Conservation (phyloP, 2,113 vertebrate species). For the Merops nubicus region DNA sequence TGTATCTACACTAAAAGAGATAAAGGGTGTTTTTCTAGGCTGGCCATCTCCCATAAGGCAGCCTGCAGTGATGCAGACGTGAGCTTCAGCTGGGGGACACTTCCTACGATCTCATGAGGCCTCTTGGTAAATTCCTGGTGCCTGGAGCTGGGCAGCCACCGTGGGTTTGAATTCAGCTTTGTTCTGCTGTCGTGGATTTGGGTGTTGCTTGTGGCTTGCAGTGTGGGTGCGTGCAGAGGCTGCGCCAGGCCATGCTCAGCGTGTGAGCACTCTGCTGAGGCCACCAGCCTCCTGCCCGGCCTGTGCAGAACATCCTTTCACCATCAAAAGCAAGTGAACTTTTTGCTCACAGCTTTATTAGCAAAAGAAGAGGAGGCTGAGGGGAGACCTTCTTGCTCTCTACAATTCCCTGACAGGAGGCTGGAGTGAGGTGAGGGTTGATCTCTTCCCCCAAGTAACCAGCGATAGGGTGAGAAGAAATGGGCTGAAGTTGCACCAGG, state of each 20-base stretch:
- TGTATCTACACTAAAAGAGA: fast-evolving
- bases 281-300: background rate
- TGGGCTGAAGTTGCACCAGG: too few species aligned
- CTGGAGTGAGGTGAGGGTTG: too few species aligned
- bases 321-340: background rate
- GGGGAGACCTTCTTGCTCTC: too few species aligned
- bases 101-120: background rate
- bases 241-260: fast-evolving
- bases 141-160: background rate
- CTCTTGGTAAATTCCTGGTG: background rate
- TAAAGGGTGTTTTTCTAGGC: background rate
- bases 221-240: background rate
- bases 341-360: background rate
- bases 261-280: background rate
- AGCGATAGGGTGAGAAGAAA: too few species aligned
- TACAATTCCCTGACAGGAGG: too few species aligned
- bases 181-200: background rate
- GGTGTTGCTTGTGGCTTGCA: fast-evolving
- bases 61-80: background rate
- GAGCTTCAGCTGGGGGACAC: background rate
- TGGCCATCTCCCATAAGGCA: fast-evolving
- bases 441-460: too few species aligned
- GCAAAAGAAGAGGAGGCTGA: background rate
- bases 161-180: background rate
- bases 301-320: background rate